Evolutionary conservation across 2,113 vertebrate genomes (phyloP), one percentile per base, ranked within the genome.

Genomic region (Notiomystis cincta): DNA sequence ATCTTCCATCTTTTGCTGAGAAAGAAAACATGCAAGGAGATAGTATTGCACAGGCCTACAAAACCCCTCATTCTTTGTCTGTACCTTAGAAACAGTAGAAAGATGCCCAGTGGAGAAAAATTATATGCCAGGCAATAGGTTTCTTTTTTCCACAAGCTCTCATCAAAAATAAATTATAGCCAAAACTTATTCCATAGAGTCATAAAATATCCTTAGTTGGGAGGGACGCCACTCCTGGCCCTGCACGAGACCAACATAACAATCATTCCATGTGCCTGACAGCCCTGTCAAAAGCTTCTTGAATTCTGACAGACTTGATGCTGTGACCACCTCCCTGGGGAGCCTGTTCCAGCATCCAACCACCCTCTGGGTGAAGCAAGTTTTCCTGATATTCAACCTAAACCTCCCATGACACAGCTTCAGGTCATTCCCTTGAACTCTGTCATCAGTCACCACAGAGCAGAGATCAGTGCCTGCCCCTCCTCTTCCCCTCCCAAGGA

Each of bases 61-160:
- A 67, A 57, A 17, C 0, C 9, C 7, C 6, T 64, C 1, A 1
- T 57, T 72, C 13, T 12, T 65, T 67, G 8, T 6, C n/a, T 79
- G 3, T 19, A 33, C 4, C 4, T 71, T 47, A 69, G 37, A 64
- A 9, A 44, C 9, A 13, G 28, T 21, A 64, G 33, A 65, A 78
- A 35, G 27, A 33, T 66, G 21, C 9, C 15, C 27, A 42, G 14
- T 66, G 19, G 23, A 24, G n/a, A 48, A 61, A 87, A 91, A 17
- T n/a, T 11, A 60, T 45, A 51, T 89, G 19, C 15, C 9, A 47
- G 27, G 5, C 10, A 37, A 27, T 17, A 71, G 11, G 13, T 60
- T 51, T 81, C 53, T 6, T 57, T 57, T 69, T 93, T 66, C 54
- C 12, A 15, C 40, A 76, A 44, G 22, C 5, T 60, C 53, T 75